Base-by-base conservation (phyloP, 2,113 vertebrate genomes). In the Notarius quadriscutis region DNA sequence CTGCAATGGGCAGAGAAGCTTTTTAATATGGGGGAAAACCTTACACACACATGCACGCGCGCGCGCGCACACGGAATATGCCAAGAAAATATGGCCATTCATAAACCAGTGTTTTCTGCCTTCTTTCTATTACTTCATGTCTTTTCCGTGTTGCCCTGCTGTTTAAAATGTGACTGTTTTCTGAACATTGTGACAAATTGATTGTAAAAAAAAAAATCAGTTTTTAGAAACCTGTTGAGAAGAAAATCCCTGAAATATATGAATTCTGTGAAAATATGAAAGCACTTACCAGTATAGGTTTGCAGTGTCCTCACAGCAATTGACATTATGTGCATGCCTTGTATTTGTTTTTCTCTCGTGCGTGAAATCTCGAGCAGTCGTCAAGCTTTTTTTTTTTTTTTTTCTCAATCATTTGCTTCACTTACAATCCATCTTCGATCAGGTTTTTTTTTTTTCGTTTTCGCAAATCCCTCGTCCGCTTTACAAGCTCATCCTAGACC, bases 281-380 rank as follows among this genome's bases (percentile, higher is more conserved):
- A 92, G 92, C 92, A 93, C 91, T 92, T 92, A 91, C n/a, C 91
- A 87, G 84, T 95, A 94, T 95, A 95, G 95, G 94, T 96, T 97
- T 97, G 96, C 95, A 93, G 96, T 96, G 96, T 96, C 95, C 95
- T 94, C 95, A 94, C 92, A 95, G 90, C 94, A 94, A 95, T 94
- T 95, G 93, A 95, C 94, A 92, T 41, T 91, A 94, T 94, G 93
- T 93, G 96, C 96, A 97, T 97, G 96, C 91, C 90, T 92, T 89
- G 91, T 89, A 91, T 88, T 86, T 91, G 74, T 86, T 88, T 89
- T 93, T 92, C 86, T 89, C 57, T 86, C 18, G 81, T 86, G 81
- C 74, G 78, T 88, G 86, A 81, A 79, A 83, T 84, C 62, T 79
- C 34, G 60, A 81, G 89, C 93, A 91, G 92, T 94, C 86, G 81